These are phyloP conservation scores for Lepidocyrtoides sp. DNA, from an alignment of 2,888 invertebrate genomes.

Conservation along the genomic window DNA sequence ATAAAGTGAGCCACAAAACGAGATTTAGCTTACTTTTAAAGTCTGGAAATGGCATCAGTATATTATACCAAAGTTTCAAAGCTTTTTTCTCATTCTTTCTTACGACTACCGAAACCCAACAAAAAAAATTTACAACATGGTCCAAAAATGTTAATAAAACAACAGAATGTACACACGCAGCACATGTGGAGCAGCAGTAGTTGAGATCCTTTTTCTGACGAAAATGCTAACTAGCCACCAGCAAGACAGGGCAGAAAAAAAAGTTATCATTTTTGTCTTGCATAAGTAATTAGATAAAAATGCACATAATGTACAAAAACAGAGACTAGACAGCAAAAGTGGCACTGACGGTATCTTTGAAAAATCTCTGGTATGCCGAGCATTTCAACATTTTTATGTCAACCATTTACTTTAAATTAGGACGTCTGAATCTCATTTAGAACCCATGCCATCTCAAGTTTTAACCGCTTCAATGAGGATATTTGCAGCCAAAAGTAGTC, in stretches of 20 bases:
- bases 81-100: neutral
- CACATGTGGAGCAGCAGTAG: neutral
- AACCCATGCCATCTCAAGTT: too few relatives aligned
- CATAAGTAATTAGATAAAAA: too few relatives aligned
- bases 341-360: too few relatives aligned
- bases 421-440: too few relatives aligned
- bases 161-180: neutral
- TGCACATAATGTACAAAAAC: too few relatives aligned
- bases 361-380: too few relatives aligned
- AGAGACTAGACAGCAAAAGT: too few relatives aligned
- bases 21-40: neutral
- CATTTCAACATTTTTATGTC: too few relatives aligned
- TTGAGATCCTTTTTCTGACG: neutral
- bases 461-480: too few relatives aligned
- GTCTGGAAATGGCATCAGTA: too few relatives aligned
- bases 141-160: neutral
- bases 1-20: neutral
- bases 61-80: neutral
- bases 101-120: neutral
- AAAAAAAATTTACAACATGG: neutral
- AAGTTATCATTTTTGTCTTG: neutral
- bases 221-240: neutral
- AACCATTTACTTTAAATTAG: too few relatives aligned
- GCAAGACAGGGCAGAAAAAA: neutral
- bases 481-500: too few relatives aligned